Evolutionary conservation across 1,140 invertebrate species (phyloP).

Genomic region (Cephus cinctus): DNA sequence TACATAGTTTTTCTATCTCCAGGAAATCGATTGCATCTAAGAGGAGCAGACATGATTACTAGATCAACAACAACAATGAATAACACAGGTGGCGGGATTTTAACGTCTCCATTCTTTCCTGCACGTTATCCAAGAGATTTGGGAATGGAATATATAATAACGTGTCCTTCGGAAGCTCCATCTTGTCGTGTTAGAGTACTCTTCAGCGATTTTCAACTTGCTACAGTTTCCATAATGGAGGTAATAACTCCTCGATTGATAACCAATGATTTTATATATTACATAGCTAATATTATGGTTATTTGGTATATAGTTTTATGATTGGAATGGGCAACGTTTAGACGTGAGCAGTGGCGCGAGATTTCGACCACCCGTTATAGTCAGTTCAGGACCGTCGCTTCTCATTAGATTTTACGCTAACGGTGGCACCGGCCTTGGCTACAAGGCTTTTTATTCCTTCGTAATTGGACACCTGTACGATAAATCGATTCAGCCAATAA

Average conservation of each 20-base stretch:
- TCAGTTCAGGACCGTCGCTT: constrained; percentile 65
- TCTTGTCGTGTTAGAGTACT: constrained; percentile 64
- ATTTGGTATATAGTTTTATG: constrained; percentile 61
- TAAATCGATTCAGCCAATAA: constrained; percentile 60
- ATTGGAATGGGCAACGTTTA: constrained; percentile 68
- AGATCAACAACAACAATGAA: constrained; percentile 45
- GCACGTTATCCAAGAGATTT: constrained; percentile 68
- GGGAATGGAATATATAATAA: constrained; percentile 67
- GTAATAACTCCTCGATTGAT: constrained; percentile 51
- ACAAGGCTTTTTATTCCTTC: constrained; percentile 69
- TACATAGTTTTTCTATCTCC: constrained; percentile 8
- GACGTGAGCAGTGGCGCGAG: constrained; percentile 66
- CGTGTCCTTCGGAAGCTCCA: constrained; percentile 54
- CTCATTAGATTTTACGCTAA: constrained; percentile 72
- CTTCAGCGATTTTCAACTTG: constrained; percentile 72
- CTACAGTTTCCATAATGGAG: constrained; percentile 68
- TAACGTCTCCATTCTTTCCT: constrained; percentile 71
- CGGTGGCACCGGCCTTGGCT: constrained; percentile 67
- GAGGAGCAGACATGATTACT: constrained; percentile 49
- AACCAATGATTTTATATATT: too few species aligned
- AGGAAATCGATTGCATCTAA: constrained; percentile 66
- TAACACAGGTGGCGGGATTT: constrained; percentile 47
- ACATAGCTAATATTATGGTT: constrained; percentile 1
- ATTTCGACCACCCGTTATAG: constrained; percentile 69
- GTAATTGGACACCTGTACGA: constrained; percentile 58